A percentile compares a stretch with the other conserved stretches of the same genome.
Conservation (phyloP, 2,888 invertebrate species). For the Drosophila kambysellisi region DNA sequence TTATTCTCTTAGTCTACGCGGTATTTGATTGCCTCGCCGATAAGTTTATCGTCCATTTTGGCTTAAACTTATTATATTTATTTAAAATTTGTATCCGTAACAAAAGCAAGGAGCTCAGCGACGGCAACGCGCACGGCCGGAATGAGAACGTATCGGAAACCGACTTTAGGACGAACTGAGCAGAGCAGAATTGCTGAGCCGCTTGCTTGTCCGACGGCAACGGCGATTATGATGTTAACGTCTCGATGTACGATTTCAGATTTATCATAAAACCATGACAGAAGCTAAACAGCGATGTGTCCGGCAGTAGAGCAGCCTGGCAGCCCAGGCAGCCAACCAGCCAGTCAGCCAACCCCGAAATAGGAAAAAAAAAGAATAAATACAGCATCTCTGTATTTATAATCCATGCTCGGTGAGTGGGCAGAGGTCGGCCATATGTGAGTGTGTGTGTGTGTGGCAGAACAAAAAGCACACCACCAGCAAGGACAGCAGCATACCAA, state of each 20-base stretch:
- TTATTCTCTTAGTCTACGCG: not conserved
- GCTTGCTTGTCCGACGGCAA: slow-evolving; percentile 43
- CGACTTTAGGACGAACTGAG: slow-evolving; percentile 23
- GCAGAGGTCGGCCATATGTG: slow-evolving; percentile 58
- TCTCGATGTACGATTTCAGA: slow-evolving; percentile 83
- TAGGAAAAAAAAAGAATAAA: slow-evolving; percentile 50
- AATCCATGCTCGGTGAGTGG: slow-evolving; percentile 78
- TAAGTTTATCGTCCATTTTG: slow-evolving; percentile 14
- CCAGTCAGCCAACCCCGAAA: slow-evolving; percentile 77
- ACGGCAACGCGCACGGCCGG: slow-evolving; percentile 43
- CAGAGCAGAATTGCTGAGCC: slow-evolving; percentile 28
- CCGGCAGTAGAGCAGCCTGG: slow-evolving; percentile 59
- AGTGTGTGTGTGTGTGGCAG: slow-evolving; percentile 43
- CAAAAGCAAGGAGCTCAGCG: slow-evolving; percentile 17
- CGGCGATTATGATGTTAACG: slow-evolving; percentile 82
- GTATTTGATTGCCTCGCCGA: slow-evolving; percentile 7
- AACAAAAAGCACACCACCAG: slow-evolving; percentile 78
- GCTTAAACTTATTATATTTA: slow-evolving; percentile 18
- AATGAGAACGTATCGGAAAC: slow-evolving; percentile 20
- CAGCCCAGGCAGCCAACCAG: slow-evolving; percentile 53
- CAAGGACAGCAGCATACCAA: slow-evolving; percentile 38
- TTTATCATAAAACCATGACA: slow-evolving; percentile 84
- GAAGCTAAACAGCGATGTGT: slow-evolving; percentile 79
- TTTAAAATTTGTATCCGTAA: slow-evolving; percentile 10
- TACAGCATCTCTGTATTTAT: slow-evolving; percentile 62